Evolutionary conservation across 1,140 invertebrate genomes (phyloP).

Genomic region (Battus philenor): DNA sequence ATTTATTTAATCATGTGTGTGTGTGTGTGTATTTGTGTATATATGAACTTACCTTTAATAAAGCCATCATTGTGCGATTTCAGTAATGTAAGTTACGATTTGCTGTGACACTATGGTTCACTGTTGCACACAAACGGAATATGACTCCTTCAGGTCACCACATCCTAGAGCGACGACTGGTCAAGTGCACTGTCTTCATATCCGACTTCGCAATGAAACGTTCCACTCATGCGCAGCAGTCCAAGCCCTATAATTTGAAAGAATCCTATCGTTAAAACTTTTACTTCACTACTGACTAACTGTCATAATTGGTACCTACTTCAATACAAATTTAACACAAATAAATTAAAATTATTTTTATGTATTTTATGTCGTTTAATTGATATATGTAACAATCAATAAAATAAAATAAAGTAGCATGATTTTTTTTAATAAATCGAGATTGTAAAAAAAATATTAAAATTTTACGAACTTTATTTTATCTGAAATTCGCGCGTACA

Average conservation of each 20-base stretch:
- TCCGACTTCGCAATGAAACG: conserved; percentile 31
- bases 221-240: conserved; percentile 32
- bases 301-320: conserved; percentile 32
- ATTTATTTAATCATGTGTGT: too few relatives aligned
- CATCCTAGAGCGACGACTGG: conserved; percentile 30
- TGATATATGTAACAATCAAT: background rate
- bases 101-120: too few relatives aligned
- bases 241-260: conserved; percentile 65
- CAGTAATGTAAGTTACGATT: too few relatives aligned
- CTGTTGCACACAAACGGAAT: too few relatives aligned
- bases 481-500: conserved; percentile 22
- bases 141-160: conserved; percentile 25
- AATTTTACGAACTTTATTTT: conserved; percentile 31
- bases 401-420: background rate
- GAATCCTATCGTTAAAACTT: conserved; percentile 46
- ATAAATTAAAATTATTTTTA: too few relatives aligned
- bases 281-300: conserved; percentile 42
- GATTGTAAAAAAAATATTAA: too few relatives aligned
- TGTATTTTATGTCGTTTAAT: too few relatives aligned
- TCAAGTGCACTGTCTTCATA: conserved; percentile 33
- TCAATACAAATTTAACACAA: background rate
- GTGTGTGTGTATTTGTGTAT: too few relatives aligned
- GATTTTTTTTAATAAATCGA: background rate
- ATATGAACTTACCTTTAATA: too few relatives aligned
- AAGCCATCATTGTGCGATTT: too few relatives aligned